Percentiles rank a stretch among this genome's conserved stretches.
These are phyloP conservation scores for Echinops telfairi DNA, from an alignment of 2,113 vertebrate species.

Conservation along the genomic window DNA sequence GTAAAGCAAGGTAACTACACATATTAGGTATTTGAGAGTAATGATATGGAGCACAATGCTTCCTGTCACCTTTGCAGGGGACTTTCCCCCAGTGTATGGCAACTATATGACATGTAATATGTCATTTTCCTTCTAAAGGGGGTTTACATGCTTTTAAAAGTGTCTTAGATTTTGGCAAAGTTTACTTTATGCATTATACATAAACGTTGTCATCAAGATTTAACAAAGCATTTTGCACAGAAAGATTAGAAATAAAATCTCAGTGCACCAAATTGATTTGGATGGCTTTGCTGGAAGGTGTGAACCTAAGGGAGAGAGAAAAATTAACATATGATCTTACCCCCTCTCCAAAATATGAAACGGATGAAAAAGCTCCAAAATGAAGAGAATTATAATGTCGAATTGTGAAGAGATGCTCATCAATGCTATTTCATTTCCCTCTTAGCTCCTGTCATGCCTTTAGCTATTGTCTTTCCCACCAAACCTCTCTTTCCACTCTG, in stretches of 20 bases:
- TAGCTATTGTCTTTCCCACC: neutral
- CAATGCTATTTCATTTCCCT: neutral
- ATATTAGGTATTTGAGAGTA: conserved; percentile 81
- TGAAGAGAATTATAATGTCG: conserved; percentile 73
- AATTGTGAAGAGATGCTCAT: neutral
- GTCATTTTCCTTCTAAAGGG: conserved; percentile 84
- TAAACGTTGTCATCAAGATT: conserved; percentile 90
- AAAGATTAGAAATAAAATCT: conserved; percentile 90
- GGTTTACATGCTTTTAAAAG: conserved; percentile 87
- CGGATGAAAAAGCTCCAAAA: conserved; percentile 74
- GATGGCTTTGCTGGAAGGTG: conserved; percentile 88
- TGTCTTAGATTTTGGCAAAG: conserved; percentile 88
- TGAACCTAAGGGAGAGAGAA: conserved; percentile 80
- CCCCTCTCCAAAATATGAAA: conserved; percentile 79
- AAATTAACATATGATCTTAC: conserved; percentile 85
- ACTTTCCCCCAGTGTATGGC: conserved; percentile 70
- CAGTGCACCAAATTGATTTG: conserved; percentile 88
- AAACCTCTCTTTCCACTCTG: no score
- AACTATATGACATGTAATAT: conserved; percentile 79
- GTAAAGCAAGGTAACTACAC: conserved; percentile 78
- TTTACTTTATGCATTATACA: conserved; percentile 91
- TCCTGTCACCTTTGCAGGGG: conserved; percentile 56
- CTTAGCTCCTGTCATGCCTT: neutral
- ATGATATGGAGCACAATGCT: conserved; percentile 73
- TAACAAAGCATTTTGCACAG: conserved; percentile 90